phyloP scores from a whole-genome alignment of 2,888 invertebrate species.

The Spatulosminthurus flaviceps region DNA sequence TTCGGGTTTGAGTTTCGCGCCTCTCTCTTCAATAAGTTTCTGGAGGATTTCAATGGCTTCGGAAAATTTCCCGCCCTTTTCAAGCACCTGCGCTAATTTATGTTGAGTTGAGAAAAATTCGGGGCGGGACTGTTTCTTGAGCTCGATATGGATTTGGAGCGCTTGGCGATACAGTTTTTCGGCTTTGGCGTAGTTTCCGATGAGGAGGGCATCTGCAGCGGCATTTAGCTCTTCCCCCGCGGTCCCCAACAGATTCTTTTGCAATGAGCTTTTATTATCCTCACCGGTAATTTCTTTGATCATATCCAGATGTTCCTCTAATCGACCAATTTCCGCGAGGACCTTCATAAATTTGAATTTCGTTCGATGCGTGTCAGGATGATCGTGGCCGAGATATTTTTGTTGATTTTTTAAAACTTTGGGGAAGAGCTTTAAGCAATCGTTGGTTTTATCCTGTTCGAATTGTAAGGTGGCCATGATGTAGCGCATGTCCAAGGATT shows the following conservation, averaged over 20 bases:
- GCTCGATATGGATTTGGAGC: background rate
- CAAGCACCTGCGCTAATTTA: background rate
- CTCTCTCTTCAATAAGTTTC: background rate
- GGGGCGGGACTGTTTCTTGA: background rate
- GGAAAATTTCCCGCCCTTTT: background rate
- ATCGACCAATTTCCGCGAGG: background rate
- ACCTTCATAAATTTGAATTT: background rate
- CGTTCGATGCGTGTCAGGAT: background rate
- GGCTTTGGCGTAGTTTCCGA: background rate
- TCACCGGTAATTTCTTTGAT: background rate
- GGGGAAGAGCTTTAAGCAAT: background rate
- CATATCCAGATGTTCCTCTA: conserved; percentile 4
- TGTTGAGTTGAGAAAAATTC: background rate
- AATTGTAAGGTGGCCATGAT: background rate
- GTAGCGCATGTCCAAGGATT: background rate
- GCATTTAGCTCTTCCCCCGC: background rate
- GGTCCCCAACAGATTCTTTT: background rate
- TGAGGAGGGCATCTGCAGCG: background rate
- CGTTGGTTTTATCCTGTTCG: background rate
- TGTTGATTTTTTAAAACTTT: background rate
- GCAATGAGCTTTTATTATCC: background rate
- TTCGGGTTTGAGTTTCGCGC: background rate
- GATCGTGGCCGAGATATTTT: background rate
- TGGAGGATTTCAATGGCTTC: background rate
- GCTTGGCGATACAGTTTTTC: background rate